These are phyloP conservation scores for Melanotaenia duboulayi DNA, from an alignment of 2,113 vertebrate genomes.

Conservation along the genomic window DNA sequence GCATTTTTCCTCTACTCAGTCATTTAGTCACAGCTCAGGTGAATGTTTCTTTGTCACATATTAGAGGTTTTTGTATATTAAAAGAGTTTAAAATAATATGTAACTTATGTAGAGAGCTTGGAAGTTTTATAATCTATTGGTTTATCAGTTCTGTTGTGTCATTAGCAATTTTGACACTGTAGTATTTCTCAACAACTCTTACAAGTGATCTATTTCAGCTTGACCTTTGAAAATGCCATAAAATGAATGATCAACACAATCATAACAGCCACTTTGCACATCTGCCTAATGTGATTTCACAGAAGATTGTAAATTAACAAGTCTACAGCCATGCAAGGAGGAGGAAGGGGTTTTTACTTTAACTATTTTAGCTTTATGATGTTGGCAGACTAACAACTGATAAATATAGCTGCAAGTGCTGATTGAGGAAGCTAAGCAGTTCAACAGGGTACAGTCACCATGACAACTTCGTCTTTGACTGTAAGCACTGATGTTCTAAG, in stretches of 20 bases:
- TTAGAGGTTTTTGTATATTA: not conserved
- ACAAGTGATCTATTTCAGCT: conserved; percentile 32
- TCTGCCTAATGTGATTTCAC: conserved; percentile 26
- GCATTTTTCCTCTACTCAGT: conserved; percentile 7
- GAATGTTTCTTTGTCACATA: conserved; percentile 36
- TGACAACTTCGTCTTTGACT: conserved; percentile 8
- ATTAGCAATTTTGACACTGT: conserved; percentile 3
- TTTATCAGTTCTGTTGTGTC: not conserved
- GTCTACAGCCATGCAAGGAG: not conserved
- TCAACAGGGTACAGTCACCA: conserved; percentile 5
- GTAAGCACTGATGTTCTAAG: not conserved
- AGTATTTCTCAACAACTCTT: conserved; percentile 27
- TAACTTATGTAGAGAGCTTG: not conserved
- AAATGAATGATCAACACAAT: conserved; percentile 35
- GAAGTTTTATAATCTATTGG: not conserved
- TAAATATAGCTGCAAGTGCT: conserved; percentile 1
- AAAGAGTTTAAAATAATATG: not conserved
- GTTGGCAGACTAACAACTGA: not conserved
- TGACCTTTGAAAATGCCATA: conserved; percentile 37
- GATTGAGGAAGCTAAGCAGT: not conserved
- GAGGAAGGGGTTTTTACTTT: not conserved
- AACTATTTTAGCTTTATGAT: not conserved
- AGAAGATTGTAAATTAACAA: conserved; percentile 17
- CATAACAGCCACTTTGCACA: conserved; percentile 7
- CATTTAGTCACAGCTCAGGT: conserved; percentile 12